Evolutionary conservation across 2,113 vertebrate species (phyloP).

Genomic region (Poeciliopsis retropinna): DNA sequence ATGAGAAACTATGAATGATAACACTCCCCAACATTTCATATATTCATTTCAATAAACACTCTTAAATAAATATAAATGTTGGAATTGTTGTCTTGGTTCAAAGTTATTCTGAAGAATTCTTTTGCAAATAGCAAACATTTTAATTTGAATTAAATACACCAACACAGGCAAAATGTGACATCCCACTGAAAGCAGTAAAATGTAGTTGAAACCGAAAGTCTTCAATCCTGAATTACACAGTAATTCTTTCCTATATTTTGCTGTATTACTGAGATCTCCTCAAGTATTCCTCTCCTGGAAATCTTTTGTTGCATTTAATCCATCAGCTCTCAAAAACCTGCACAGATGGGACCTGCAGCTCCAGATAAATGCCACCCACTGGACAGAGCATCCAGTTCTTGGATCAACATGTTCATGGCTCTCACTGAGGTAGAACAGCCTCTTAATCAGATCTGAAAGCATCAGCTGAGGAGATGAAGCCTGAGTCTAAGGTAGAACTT

Average conservation of each 20-base stretch:
- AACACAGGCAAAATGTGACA: neutral
- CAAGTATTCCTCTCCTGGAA: neutral
- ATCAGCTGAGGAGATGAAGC: constrained; percentile 26
- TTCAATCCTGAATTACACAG: neutral
- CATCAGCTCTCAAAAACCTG: neutral
- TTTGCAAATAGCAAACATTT: too few species aligned
- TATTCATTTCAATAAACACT: neutral
- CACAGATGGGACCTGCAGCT: neutral
- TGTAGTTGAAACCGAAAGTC: neutral
- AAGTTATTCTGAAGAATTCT: neutral
- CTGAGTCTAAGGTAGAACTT: constrained; percentile 26
- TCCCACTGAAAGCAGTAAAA: neutral
- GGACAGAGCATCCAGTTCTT: constrained; percentile 16
- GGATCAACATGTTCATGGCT: constrained; percentile 1
- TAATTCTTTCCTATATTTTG: neutral
- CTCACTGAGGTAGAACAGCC: neutral
- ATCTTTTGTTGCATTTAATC: neutral
- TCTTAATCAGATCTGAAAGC: constrained; percentile 21
- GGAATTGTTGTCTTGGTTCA: neutral
- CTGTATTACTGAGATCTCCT: neutral
- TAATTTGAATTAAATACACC: too few species aligned
- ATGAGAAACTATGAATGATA: too few species aligned
- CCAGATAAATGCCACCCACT: neutral
- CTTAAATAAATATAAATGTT: neutral
- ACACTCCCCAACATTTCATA: too few species aligned